Base-by-base conservation (phyloP, 1,140 invertebrate species). In the Anoplolepis gracilipes region DNA sequence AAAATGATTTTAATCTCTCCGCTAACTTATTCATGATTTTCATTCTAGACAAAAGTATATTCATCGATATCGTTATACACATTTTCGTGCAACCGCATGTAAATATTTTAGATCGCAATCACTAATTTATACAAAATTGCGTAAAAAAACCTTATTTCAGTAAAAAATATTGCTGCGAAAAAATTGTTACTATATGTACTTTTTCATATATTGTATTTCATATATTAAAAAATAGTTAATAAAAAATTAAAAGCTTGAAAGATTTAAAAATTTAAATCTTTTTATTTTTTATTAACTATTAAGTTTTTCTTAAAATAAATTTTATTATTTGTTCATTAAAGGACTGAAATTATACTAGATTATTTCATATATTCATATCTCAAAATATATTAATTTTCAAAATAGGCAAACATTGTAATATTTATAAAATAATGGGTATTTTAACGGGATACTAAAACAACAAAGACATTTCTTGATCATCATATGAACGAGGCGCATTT, bases 141-240 rank as follows among this genome's bases (percentile, higher is more conserved):
- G 8, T 75, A 39, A 59, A 28, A 39, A 76, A 11, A 36, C 28
- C n/a, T 16, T 49, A 39, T 67, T 73, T 57, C 13, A 1, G 2
- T 10, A 42, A 62, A 76, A 76, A 76, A 62, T 59, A 76, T 62
- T 62, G 25, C 25, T 33, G 11, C 7, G 13, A 33, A 30, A n/a
- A 49, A 19, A 13, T 42, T 2, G 11, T 19, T 33, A 65, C 7
- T 76, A 39, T 76, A 36, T 36, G 6, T 36, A n/a, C n/a, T 36
- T 62, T 77, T 77, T 62, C 0, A 13, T 19, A 16, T 75, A 22
- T 10, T n/a, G 46, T 11, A 11, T n/a, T n/a, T n/a, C n/a, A n/a
- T n/a, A n/a, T n/a, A n/a, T n/a, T n/a, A n/a, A n/a, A n/a, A n/a
- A n/a, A n/a, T n/a, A n/a, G n/a, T n/a, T n/a, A n/a, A n/a, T n/a